Evolutionary conservation across 2,113 vertebrate genomes (phyloP).

Genomic region (Bombycilla garrulus): DNA sequence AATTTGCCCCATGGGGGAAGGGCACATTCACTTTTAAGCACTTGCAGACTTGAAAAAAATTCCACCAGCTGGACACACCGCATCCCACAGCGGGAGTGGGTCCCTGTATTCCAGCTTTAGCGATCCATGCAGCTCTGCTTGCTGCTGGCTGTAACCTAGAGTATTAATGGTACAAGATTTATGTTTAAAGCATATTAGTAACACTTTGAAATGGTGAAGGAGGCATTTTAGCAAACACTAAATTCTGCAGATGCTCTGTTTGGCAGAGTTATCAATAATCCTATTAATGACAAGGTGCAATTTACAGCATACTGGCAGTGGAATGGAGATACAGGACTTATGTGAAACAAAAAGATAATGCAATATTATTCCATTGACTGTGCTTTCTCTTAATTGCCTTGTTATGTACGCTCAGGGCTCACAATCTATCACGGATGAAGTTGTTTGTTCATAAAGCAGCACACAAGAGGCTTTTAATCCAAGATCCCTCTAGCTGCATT

Average conservation of each 20-base stretch:
- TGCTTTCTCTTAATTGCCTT: slow-evolving; percentile 56
- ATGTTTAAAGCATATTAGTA: slow-evolving; percentile 28
- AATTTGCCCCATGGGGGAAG: background rate
- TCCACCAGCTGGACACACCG: background rate
- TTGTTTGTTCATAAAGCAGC: slow-evolving; percentile 41
- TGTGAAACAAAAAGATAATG: slow-evolving; percentile 57
- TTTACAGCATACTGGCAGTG: slow-evolving; percentile 43
- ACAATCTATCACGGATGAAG: slow-evolving; percentile 30
- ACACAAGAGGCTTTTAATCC: slow-evolving; percentile 49
- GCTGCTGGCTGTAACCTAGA: background rate
- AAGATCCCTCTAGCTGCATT: slow-evolving; percentile 31
- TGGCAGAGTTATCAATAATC: slow-evolving; percentile 54
- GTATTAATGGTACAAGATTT: background rate
- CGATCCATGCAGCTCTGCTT: background rate
- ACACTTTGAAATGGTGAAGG: background rate
- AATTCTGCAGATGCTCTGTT: slow-evolving; percentile 18
- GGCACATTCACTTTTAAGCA: background rate
- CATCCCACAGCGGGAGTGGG: background rate
- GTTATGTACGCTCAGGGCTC: slow-evolving; percentile 30
- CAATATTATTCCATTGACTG: slow-evolving; percentile 34
- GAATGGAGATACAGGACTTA: slow-evolving; percentile 48
- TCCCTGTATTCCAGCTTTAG: background rate
- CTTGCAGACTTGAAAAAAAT: background rate
- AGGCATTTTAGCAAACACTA: slow-evolving; percentile 23
- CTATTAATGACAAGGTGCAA: slow-evolving; percentile 59